Percentiles rank a stretch among this genome's conserved stretches.
Evolutionary conservation across 2,797 vertebrate genomes (phyloP).

Genomic region (Merluccius polli): DNA sequence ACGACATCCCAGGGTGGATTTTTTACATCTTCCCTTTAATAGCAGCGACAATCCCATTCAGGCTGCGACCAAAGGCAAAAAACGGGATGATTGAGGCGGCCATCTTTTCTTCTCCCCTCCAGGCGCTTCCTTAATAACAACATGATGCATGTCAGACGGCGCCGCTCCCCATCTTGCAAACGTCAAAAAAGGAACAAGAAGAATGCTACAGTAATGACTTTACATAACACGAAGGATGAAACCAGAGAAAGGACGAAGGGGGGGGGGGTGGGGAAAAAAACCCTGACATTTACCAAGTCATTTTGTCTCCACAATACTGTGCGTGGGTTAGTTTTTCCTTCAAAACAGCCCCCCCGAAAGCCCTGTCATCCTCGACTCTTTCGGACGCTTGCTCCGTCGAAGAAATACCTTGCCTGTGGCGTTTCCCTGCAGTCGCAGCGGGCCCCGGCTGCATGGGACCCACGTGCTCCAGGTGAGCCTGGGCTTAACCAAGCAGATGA

Average conservation of each 20-base stretch:
- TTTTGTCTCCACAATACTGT: background rate
- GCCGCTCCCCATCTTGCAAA: background rate
- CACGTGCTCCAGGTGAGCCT: background rate
- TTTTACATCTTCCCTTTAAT: background rate
- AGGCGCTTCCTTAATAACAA: background rate
- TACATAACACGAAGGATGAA: background rate
- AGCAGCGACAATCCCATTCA: background rate
- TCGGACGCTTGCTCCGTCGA: background rate
- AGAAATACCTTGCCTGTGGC: conserved; percentile 4
- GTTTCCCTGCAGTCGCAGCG: conserved; percentile 11
- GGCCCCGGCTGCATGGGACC: background rate
- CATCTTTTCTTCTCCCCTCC: background rate
- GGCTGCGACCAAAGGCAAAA: background rate
- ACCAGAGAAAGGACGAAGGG: background rate
- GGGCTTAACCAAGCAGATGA: background rate
- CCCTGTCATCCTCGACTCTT: background rate
- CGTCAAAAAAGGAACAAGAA: background rate
- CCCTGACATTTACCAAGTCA: background rate
- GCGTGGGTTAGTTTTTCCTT: background rate
- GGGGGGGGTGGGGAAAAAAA: background rate
- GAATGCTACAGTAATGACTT: background rate
- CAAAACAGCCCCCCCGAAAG: background rate
- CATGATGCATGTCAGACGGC: background rate
- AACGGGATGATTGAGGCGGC: background rate
- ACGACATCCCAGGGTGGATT: background rate